Evolutionary conservation across 2,113 vertebrate species (phyloP).

Genomic region (Chloebia gouldiae): DNA sequence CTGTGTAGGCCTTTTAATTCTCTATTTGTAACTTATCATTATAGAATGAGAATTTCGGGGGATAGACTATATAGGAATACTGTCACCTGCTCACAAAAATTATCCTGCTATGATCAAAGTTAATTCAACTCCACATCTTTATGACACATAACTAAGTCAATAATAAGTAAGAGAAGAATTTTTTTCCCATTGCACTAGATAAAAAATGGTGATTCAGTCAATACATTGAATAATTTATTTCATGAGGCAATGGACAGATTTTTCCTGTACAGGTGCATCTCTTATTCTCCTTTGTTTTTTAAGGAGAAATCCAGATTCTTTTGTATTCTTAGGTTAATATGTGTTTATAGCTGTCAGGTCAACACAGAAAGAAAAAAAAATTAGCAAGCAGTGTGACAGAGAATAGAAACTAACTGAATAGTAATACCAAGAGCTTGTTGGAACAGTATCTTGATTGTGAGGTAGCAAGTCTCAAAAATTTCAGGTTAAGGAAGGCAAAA

Average conservation of each 20-base stretch:
- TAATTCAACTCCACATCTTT: neutral
- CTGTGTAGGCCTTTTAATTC: rapidly evolving
- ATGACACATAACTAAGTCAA: neutral
- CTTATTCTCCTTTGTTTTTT: neutral
- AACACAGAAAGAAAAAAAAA: neutral
- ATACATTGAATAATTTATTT: neutral
- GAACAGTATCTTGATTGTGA: neutral
- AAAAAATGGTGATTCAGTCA: neutral
- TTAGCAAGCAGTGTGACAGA: neutral
- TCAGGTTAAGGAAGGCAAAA: neutral
- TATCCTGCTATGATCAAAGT: neutral
- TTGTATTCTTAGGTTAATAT: neutral
- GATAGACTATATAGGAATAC: neutral
- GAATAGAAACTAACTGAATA: neutral
- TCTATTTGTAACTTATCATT: neutral
- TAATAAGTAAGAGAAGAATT: neutral
- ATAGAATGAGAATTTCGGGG: neutral
- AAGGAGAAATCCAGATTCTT: neutral
- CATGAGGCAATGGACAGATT: neutral
- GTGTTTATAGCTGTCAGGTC: neutral
- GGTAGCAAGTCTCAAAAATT: neutral
- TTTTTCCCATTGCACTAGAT: neutral
- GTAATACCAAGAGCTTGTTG: neutral
- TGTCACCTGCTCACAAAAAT: neutral
- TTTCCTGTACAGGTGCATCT: neutral